Evolutionary conservation across 2,797 vertebrate species (phyloP).

Genomic region (Rhinophrynus dorsalis): DNA sequence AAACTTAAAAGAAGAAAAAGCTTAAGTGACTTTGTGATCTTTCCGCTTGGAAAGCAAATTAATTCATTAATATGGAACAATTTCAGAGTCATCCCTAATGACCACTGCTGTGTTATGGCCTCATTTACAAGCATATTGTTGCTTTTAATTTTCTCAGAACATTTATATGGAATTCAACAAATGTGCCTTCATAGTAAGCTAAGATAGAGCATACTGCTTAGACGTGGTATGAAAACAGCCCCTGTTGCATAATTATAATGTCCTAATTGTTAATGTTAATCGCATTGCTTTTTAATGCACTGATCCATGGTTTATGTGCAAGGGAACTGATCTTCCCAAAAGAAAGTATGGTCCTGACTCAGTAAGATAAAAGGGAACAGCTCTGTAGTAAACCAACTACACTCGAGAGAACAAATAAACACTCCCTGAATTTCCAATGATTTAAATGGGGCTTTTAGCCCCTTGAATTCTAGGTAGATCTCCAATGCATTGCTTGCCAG

Average conservation of each 20-base stretch:
- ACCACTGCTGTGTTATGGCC: constrained; percentile 44
- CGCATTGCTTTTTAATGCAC: constrained; percentile 36
- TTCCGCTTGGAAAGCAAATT: constrained; percentile 47
- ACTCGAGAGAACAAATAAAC: no score
- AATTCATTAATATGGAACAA: constrained; percentile 46
- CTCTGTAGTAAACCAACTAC: no score
- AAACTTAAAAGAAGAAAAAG: constrained; percentile 5
- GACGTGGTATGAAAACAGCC: constrained; percentile 18
- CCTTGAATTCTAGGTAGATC: no score
- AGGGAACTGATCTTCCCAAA: no score
- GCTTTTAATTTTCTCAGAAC: constrained; percentile 48
- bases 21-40: constrained; percentile 40
- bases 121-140: constrained; percentile 45
- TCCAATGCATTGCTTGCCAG: no score
- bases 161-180: constrained; percentile 40
- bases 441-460: no score
- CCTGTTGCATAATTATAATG: constrained; percentile 37
- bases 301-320: constrained; percentile 25
- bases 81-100: constrained; percentile 44
- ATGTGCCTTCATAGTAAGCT: constrained; percentile 32
- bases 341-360: no score
- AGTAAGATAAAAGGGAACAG: no score
- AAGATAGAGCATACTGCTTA: constrained; percentile 8
- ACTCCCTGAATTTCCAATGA: no score
- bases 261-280: constrained; percentile 28